Evolutionary conservation across 2,888 invertebrate genomes (phyloP).

Genomic region (Thera obeliscata): DNA sequence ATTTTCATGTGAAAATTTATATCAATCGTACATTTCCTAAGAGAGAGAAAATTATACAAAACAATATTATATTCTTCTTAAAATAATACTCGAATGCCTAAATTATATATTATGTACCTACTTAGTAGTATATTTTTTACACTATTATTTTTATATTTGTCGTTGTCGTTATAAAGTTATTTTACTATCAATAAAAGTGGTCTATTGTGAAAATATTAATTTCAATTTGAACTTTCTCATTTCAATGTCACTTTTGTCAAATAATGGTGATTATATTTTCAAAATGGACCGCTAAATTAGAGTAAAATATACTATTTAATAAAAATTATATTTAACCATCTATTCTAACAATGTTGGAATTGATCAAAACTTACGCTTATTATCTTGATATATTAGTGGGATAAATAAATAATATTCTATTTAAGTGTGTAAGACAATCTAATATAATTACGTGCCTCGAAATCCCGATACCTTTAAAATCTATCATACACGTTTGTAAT

Average conservation of each 20-base stretch:
- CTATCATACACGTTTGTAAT: slow-evolving; percentile 2
- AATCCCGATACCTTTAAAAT: slow-evolving; percentile 58
- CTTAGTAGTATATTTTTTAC: slow-evolving; percentile 65
- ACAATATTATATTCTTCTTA: slow-evolving; percentile 60
- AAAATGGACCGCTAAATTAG: slow-evolving; percentile 29
- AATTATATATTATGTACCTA: slow-evolving; percentile 54
- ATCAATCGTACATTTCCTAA: slow-evolving; percentile 71
- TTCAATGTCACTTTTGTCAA: neutral
- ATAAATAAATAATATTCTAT: slow-evolving; percentile 67
- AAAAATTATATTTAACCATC: slow-evolving; percentile 51
- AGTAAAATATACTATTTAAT: slow-evolving; percentile 41
- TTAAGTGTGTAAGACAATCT: slow-evolving; percentile 71
- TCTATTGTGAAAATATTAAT: slow-evolving; percentile 34
- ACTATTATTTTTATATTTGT: slow-evolving; percentile 62
- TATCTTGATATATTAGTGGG: slow-evolving; percentile 79
- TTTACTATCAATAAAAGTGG: slow-evolving; percentile 41
- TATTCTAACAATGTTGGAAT: slow-evolving; percentile 65
- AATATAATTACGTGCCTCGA: slow-evolving; percentile 75
- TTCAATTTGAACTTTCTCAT: neutral
- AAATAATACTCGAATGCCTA: slow-evolving; percentile 59
- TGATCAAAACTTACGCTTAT: slow-evolving; percentile 80
- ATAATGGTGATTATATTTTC: slow-evolving; percentile 21
- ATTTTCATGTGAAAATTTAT: slow-evolving; percentile 32
- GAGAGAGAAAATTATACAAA: slow-evolving; percentile 73
- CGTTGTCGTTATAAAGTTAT: slow-evolving; percentile 52